Base-by-base conservation (phyloP, 2,797 vertebrate genomes). In the Acanthurus leucopareius region DNA sequence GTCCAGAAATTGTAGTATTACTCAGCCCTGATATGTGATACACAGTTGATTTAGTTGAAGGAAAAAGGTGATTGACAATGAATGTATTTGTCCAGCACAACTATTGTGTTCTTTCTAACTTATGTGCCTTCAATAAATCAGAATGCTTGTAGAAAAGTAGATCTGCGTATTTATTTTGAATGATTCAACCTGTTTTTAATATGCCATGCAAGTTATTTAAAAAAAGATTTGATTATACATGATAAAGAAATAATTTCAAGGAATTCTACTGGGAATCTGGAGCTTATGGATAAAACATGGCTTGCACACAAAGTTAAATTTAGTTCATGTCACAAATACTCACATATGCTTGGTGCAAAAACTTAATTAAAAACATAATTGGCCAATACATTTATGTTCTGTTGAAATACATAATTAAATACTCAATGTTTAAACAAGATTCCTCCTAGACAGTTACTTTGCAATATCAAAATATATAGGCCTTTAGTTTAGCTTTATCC, bases 41-140 rank as follows among this genome's bases (percentile, higher is more conserved):
- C 10, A 68, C 69, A 54, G 22, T 11, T 64, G 68, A 79, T 84
- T 77, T 72, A 75, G 65, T 73, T 72, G 1, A 77, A 71, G 58
- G 25, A 45, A 75, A 63, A 82, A 85, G 38, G 71, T 83, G 65
- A 75, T 87, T 77, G 82, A 90, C 67, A 7, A 72, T 86, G 91
- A 91, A 93, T 91, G 91, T 93, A 90, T 49, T 66, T 89, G 83
- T 90, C 38, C 73, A 88, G 59, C 79, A 85, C 81, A 89, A 54
- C 28, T 85, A 60, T 80, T 83, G 74, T 91, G 72, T 91, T 84
- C 51, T 89, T 87, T 91, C 79, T 81, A 87, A 94, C 91, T 90
- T 79, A 93, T 84, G 95, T 95, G 95, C 94, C 95, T 96, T 95
- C 76, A 92, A 92, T 88, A 95, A 95, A 95, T 86, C 83, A 80